phyloP scores from a whole-genome alignment of 2,113 vertebrate genomes.

The Ahaetulla prasina region DNA sequence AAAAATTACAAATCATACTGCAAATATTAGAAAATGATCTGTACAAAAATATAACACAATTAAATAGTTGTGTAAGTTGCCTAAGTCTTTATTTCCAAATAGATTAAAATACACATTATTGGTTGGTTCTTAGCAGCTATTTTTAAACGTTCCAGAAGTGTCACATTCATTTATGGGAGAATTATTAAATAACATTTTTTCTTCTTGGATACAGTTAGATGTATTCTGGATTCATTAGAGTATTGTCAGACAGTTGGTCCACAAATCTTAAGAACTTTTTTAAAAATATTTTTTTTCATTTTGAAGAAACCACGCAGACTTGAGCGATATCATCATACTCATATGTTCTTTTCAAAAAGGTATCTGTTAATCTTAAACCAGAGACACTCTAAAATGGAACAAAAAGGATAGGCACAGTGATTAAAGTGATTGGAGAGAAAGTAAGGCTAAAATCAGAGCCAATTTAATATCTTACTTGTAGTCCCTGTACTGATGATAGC shows the following conservation, averaged over 20 bases:
- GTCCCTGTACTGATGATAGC: slow-evolving; percentile 89
- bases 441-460: neutral
- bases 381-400: slow-evolving; percentile 84
- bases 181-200: slow-evolving; percentile 49
- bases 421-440: slow-evolving; percentile 25
- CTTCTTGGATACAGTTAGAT: neutral
- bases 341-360: slow-evolving; percentile 95
- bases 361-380: slow-evolving; percentile 91
- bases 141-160: slow-evolving; percentile 42
- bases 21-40: neutral
- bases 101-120: slow-evolving; percentile 28
- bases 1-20: neutral
- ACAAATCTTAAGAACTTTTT: slow-evolving; percentile 5
- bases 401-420: slow-evolving; percentile 34
- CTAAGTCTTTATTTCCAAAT: slow-evolving; percentile 45
- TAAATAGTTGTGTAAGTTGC: neutral
- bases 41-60: neutral
- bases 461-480: slow-evolving; percentile 77
- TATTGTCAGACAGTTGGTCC: slow-evolving; percentile 64
- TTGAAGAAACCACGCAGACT: slow-evolving; percentile 92
- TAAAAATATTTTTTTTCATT: slow-evolving; percentile 55
- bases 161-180: slow-evolving; percentile 33
- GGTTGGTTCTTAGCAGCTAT: slow-evolving; percentile 43
- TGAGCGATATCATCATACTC: slow-evolving; percentile 97
- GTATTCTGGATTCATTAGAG: slow-evolving; percentile 29